Evolutionary conservation across 1,140 invertebrate species (phyloP), one percentile per base, ranked within the genome.

Genomic region (Dufourea novaeangliae): DNA sequence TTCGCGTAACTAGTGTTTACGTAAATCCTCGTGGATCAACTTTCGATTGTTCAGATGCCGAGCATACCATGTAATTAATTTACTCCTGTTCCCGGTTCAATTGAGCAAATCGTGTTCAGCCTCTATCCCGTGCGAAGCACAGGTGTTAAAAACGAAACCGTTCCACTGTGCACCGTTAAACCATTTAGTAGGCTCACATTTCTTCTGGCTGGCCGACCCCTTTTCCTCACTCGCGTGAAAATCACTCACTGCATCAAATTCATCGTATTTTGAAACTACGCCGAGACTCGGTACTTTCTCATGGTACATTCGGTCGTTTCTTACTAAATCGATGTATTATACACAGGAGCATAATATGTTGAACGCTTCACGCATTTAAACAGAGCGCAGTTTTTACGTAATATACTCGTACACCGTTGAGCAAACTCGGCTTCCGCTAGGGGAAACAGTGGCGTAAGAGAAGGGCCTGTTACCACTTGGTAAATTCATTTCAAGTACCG

Each of bases 1-100:
- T 54, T 68, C 46, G 66, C 66, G 46, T 54, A 54, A 68, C 29
- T 17, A 11, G 7, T n/a, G 32, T 54, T 54, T 68, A 68, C 66
- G 66, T 68, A 54, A 68, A 68, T 54, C 64, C 46, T 20, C 32
- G n/a, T 7, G 1, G n/a, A 7, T n/a, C 8, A 52, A 67, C 46
- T 67, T 67, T 67, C 64, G 64, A 67, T 67, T 67, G 52, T n/a
- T 34, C 46, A 22, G 29, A 25, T 29, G 7, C 5, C n/a, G 20
- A 50, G 44, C 14, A 8, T 29, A 25, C 6, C 27, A 11, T 52
- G 29, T 52, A 52, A 52, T 67, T 67, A 67, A 67, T 67, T 52
- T 67, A 67, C 64, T 34, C 27, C 63, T 20, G 27, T 66, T 64
- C 2, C 20, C 44, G 2, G 52, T 29, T 56, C 52, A 27, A 27